These are phyloP conservation scores for Tanytarsus gracilentus DNA, from an alignment of 2,888 invertebrate genomes.

Conservation along the genomic window DNA sequence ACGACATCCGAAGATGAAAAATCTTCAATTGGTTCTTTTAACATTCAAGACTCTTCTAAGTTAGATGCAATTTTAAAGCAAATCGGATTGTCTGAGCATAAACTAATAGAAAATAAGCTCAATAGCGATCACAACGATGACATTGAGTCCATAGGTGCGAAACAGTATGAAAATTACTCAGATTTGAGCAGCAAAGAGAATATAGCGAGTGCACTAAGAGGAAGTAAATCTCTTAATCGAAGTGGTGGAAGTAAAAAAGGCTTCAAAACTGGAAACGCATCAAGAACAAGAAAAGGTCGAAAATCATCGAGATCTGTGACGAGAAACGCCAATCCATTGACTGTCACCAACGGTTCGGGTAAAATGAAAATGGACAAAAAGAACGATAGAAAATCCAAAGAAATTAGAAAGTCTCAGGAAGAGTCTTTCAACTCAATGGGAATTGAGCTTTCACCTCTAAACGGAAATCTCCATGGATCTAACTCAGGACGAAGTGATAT, in stretches of 20 bases:
- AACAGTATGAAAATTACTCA: too few species aligned
- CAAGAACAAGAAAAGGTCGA: conserved; percentile 2
- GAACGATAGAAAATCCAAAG: not conserved
- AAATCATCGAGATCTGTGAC: conserved; percentile 13
- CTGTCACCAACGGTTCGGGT: not conserved
- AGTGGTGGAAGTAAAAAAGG: conserved; percentile 17
- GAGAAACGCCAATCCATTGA: not conserved
- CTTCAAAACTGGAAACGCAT: not conserved
- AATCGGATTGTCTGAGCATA: conserved; percentile 21
- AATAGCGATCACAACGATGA: not conserved
- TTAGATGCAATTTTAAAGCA: conserved; percentile 39
- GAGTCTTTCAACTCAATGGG: conserved; percentile 1
- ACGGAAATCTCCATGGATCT: conserved; percentile 38
- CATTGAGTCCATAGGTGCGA: too few species aligned
- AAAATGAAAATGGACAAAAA: conserved; percentile 8
- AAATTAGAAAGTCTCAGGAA: not conserved
- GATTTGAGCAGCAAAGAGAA: conserved; percentile 8
- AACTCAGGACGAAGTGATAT: conserved; percentile 48
- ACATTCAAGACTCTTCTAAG: conserved; percentile 40
- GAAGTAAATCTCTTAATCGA: conserved; percentile 2
- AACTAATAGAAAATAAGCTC: conserved; percentile 14
- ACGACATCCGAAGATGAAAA: conserved; percentile 42
- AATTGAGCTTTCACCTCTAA: not conserved
- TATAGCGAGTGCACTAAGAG: not conserved
- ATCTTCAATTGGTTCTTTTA: conserved; percentile 39